These are phyloP conservation scores for Chaitophorus viminalis DNA, from an alignment of 2,888 invertebrate species.

Conservation along the genomic window DNA sequence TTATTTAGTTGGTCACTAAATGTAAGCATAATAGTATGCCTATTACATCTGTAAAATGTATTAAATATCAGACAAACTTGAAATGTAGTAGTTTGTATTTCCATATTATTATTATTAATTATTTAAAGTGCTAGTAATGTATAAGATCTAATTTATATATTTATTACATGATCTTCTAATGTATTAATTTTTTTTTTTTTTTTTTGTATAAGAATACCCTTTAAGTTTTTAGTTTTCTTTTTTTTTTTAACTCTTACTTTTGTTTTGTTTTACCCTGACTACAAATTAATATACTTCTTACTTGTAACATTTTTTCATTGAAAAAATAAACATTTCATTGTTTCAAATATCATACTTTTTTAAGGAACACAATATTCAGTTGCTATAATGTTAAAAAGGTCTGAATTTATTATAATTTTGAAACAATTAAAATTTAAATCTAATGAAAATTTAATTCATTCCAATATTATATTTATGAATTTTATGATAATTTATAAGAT, in stretches of 20 bases:
- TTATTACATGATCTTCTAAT: neutral
- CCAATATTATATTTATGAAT: neutral
- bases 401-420: neutral
- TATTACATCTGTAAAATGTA: neutral
- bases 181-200: constrained; percentile 1
- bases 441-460: neutral
- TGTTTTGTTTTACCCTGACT: neutral
- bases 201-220: neutral
- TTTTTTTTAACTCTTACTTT: neutral
- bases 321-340: neutral
- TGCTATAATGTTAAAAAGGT: neutral
- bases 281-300: neutral
- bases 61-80: neutral
- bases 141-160: neutral
- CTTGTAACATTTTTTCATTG: neutral
- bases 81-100: neutral
- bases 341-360: neutral
- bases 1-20: neutral
- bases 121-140: neutral
- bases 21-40: neutral
- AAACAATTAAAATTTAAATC: constrained; percentile 8
- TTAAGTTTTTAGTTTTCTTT: neutral
- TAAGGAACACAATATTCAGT: neutral
- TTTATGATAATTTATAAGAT: constrained; percentile 2
- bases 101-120: neutral